phyloP scores from a whole-genome alignment of 1,140 invertebrate species.

The Caenorhabditis briggsae region DNA sequence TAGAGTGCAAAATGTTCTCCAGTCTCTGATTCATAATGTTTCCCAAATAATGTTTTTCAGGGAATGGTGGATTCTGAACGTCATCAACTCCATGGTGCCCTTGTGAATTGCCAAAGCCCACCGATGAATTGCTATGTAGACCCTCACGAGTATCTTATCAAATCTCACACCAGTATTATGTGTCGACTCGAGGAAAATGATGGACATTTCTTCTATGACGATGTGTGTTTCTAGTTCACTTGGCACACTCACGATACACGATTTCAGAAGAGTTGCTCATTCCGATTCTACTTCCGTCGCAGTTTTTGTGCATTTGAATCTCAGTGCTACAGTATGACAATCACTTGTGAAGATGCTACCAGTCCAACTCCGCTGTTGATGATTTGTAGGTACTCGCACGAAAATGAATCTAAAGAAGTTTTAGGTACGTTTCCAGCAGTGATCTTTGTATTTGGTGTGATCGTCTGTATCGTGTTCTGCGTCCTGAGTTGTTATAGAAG shows the following conservation, averaged over 20 bases:
- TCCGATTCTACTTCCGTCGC: constrained; percentile 31
- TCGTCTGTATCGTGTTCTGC: no score
- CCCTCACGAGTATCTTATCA: constrained; percentile 31
- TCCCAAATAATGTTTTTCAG: background rate
- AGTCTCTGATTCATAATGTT: no score
- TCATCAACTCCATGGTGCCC: constrained; percentile 23
- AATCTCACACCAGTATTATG: background rate
- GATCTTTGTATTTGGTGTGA: background rate
- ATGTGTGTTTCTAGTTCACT: background rate
- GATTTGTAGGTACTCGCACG: background rate
- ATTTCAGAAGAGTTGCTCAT: background rate
- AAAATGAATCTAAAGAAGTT: background rate
- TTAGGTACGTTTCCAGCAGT: background rate
- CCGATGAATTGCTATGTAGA: constrained; percentile 19
- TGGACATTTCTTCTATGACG: constrained; percentile 4
- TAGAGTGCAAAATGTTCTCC: background rate
- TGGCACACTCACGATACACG: background rate
- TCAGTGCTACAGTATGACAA: constrained; percentile 4
- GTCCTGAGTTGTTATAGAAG: no score
- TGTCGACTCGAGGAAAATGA: background rate
- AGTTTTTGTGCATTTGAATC: background rate
- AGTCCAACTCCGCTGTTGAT: background rate
- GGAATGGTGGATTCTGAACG: background rate
- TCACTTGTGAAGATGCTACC: background rate
- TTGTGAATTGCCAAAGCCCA: constrained; percentile 7